These are phyloP conservation scores for Gila robusta DNA, from an alignment of 2,797 vertebrate species.

Conservation along the genomic window DNA sequence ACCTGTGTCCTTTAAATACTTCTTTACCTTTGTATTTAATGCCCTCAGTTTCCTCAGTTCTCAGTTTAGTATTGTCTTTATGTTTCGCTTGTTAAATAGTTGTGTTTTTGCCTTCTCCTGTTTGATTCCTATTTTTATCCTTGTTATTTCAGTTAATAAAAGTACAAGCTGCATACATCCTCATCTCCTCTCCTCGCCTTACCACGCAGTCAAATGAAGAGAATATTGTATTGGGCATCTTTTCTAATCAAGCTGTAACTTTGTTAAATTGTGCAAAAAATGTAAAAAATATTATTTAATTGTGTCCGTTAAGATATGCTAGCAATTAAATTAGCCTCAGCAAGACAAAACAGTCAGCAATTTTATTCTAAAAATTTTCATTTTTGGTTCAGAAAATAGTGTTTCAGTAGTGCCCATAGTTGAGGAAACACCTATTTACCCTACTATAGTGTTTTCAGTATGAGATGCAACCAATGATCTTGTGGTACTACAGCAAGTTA, in stretches of 20 bases:
- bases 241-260: neutral
- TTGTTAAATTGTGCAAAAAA: neutral
- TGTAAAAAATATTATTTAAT: neutral
- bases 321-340: neutral
- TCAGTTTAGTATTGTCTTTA: neutral
- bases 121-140: neutral
- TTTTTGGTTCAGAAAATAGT: neutral
- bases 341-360: neutral
- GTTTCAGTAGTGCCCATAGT: neutral
- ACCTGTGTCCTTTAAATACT: neutral
- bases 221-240: neutral
- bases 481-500: constrained; percentile 51
- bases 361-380: neutral
- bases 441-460: neutral
- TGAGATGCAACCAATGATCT: neutral
- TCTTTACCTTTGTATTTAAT: neutral
- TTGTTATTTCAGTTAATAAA: neutral
- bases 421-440: neutral
- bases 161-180: neutral
- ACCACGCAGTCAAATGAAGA: neutral
- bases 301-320: neutral
- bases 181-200: neutral
- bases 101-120: neutral
- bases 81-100: neutral
- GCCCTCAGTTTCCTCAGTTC: neutral